phyloP scores from a whole-genome alignment of 2,113 vertebrate genomes.

The Albula glossodonta region DNA sequence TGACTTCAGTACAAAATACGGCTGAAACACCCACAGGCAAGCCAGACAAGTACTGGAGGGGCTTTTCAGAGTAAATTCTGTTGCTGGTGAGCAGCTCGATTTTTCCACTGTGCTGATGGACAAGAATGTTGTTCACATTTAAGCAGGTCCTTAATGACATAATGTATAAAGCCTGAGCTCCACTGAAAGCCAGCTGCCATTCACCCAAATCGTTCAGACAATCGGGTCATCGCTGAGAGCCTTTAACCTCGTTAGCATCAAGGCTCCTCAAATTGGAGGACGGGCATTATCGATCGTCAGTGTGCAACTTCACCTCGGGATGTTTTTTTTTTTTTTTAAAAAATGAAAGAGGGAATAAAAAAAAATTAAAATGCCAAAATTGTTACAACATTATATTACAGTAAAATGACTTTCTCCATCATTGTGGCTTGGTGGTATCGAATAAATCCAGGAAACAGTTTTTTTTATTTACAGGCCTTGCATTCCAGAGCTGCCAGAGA shows the following conservation, averaged over 20 bases:
- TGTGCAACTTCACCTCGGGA: conserved; percentile 30
- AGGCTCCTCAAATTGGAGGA: neutral
- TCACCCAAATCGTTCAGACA: conserved; percentile 6
- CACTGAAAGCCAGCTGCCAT: conserved; percentile 4
- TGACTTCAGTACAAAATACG: too few relatives aligned
- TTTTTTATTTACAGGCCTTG: neutral
- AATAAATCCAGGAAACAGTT: neutral
- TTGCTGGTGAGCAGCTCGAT: conserved; percentile 27
- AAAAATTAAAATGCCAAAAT: neutral
- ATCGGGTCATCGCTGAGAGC: conserved; percentile 26
- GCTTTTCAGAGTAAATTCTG: conserved; percentile 30
- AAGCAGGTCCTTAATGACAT: conserved; percentile 33
- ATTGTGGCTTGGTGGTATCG: too few relatives aligned
- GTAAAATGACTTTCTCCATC: neutral
- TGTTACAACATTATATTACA: neutral
- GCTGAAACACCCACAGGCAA: neutral
- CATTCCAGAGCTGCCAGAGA: neutral
- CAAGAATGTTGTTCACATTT: conserved; percentile 18
- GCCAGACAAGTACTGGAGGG: conserved; percentile 21
- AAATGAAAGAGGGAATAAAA: too few relatives aligned
- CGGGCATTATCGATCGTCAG: conserved; percentile 23
- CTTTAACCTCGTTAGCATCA: neutral
- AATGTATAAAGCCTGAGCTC: conserved; percentile 33
- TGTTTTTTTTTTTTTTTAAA: too few relatives aligned
- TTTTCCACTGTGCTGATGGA: conserved; percentile 17